Evolutionary conservation across 2,113 vertebrate genomes (phyloP).

Genomic region (Hippocampus guttulatus): DNA sequence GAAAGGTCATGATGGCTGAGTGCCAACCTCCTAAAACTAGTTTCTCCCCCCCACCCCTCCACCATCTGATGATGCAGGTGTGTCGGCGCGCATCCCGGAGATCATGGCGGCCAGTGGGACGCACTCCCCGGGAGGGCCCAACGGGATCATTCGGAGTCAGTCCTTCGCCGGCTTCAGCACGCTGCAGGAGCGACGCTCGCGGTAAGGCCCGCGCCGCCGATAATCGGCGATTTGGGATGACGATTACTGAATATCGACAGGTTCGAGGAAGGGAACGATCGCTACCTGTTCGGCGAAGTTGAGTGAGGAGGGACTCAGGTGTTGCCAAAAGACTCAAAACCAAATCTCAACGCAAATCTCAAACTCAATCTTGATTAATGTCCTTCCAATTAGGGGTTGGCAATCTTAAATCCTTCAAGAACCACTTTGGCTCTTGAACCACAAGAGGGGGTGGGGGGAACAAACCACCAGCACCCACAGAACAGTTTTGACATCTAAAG

Average conservation of each 20-base stretch:
- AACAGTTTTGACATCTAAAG: too few relatives aligned
- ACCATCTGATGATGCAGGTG: slow-evolving; percentile 69
- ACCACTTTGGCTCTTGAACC: too few relatives aligned
- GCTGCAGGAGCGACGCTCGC: slow-evolving; percentile 89
- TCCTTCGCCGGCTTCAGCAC: slow-evolving; percentile 97
- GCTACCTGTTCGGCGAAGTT: too few relatives aligned
- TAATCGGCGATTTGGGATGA: neutral
- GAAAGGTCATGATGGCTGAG: slow-evolving; percentile 1
- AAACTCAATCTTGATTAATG: too few relatives aligned
- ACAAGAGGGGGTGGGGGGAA: too few relatives aligned
- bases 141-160: slow-evolving; percentile 96
- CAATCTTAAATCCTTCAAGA: too few relatives aligned
- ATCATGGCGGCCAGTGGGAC: slow-evolving; percentile 93
- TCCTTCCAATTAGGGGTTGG: too few relatives aligned
- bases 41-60: neutral
- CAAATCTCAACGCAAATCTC: too few relatives aligned
- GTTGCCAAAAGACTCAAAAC: too few relatives aligned
- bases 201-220: slow-evolving; percentile 64
- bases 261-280: neutral
- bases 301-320: too few relatives aligned
- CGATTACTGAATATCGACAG: neutral
- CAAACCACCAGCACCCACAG: too few relatives aligned
- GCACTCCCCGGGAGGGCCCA: slow-evolving; percentile 93
- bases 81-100: slow-evolving; percentile 83
- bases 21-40: slow-evolving; percentile 20